Base-by-base conservation (phyloP, 2,113 vertebrate genomes). In the Tenrec ecaudatus region DNA sequence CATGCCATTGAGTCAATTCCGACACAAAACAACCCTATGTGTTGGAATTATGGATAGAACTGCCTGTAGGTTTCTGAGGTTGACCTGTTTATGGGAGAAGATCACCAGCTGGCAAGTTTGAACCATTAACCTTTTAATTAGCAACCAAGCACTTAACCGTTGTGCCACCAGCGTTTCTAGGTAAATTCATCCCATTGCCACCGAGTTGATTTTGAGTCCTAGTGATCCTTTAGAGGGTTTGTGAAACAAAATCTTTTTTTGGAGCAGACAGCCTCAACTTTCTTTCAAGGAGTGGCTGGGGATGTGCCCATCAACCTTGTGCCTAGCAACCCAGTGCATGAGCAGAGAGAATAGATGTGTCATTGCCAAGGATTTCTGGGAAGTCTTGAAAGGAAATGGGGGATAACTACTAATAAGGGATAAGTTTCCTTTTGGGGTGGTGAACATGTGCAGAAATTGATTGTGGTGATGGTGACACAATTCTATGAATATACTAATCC, bases 391-490 rank as follows among this genome's bases (percentile, higher is more conserved):
- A 27, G 8, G 60, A 80, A 68, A 64, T 86, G 10, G 3, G 47
- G 27, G 16, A 22, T 87, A 31, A 68, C 22, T 87, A 3, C 27
- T 57, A 66, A 57, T 82, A 53, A 40, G 14, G 71, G 43, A 12
- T 14, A 12, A 3, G 4, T 88, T 93, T 93, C 64, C 53, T 90
- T 95, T 36, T 6, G 68, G 68, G 36, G 33, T 82, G n/a, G 82
- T 82, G 29, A 90, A 66, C 69, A 36, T 88, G 14, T 69, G 85
- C 57, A 71, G 68, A 87, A 93, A 68, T 85, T 69, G 60, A 88
- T 47, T 79, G 69, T 78, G 27, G 5, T 77, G 3, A 90, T 90
- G 31, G 43, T 86, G 58, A 9, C 4, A 88, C 29, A 86, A 43
- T 25, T 75, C 62, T 9, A 27, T 47, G 80, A 93, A 53, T 88